Base-by-base conservation (phyloP, 2,888 invertebrate genomes). In the Thalpophila matura region DNA sequence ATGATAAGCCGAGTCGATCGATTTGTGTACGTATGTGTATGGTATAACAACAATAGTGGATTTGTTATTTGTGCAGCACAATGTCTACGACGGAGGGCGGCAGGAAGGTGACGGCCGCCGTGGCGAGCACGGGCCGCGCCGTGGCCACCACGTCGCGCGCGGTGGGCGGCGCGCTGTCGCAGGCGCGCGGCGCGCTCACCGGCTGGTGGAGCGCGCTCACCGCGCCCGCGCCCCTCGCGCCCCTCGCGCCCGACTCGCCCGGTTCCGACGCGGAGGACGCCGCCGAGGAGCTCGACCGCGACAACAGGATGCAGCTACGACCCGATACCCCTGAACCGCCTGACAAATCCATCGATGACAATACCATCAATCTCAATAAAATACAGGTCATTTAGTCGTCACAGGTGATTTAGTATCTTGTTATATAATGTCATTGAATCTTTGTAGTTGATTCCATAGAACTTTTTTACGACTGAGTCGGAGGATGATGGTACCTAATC, bases 1-100 rank as follows among this genome's bases (percentile, higher is more conserved):
- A n/a, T n/a, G n/a, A n/a, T n/a, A n/a, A n/a, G n/a, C n/a, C n/a
- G n/a, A n/a, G n/a, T n/a, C n/a, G n/a, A n/a, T n/a, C n/a, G n/a
- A n/a, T n/a, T n/a, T n/a, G n/a, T n/a, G n/a, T n/a, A n/a, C n/a
- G 20, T 14, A n/a, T 35, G 9, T 22, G 16, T 37, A 1, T 18
- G 24, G 35, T 29, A 51, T 2, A 24, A 4, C n/a, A 14, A 5
- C 9, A 22, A 45, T 14, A 12, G 4, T 33, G 6, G n/a, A 20
- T 37, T 18, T 38, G 7, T 45, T n/a, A n/a, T n/a, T 18, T n/a
- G 1, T 49, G 33, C 86, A 99, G 99, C 86, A 98, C 98, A 18
- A 98, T 99, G 97, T 98, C 99, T 82, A 98, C 97, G 84, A 98
- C 98, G 33, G 99, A 99, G 90, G 97, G 98, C 77, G 99, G 99